Base-by-base conservation (phyloP, 2,113 vertebrate genomes). In the Caranx melampygus region DNA sequence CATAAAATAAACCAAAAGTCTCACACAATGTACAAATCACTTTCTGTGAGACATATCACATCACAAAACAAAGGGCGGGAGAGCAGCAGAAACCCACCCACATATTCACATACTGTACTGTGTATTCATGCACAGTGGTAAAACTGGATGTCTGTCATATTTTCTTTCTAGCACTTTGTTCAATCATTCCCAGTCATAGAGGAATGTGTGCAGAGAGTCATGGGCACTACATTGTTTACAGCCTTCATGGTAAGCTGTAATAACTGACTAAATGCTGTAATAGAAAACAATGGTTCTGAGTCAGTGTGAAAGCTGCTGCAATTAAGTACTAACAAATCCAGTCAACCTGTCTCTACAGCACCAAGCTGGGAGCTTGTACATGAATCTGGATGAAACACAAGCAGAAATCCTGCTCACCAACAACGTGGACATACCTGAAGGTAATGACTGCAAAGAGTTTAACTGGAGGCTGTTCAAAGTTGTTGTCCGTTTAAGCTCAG, bases 161-260 rank as follows among this genome's bases (percentile, higher is more conserved):
- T 77, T 40, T 79, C 26, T 88, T 10, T 79, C 12, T 79, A 97
- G 96, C 93, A 93, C 78, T 96, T 97, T 79, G 94, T 97, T 34
- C 81, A 31, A 62, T 86, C 37, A 0, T 95, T 94, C 82, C 94
- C 95, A 1, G 40, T 34, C 42, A 91, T 96, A 81, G 91, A 95
- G 72, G 86, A 95, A n/a, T 81, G 74, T 0, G 82, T 96, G n/a
- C 85, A 31, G 68, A 87, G 10, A 52, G 83, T 89, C 54, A 89
- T 96, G 90, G 97, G 96, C 31, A 80, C 89, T 11, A 72, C 81
- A 0, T 86, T 97, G 75, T 97, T 95, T 87, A 60, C 92, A 82
- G 87, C 81, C 10, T 96, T 97, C 42, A 91, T 87, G 79, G 96
- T 97, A 91, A 95, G 91, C n/a, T 67, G 61, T 51, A 63, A 42